These are phyloP conservation scores for Dreissena rostriformis DNA, from an alignment of 1,140 invertebrate genomes.

Conservation along the genomic window DNA sequence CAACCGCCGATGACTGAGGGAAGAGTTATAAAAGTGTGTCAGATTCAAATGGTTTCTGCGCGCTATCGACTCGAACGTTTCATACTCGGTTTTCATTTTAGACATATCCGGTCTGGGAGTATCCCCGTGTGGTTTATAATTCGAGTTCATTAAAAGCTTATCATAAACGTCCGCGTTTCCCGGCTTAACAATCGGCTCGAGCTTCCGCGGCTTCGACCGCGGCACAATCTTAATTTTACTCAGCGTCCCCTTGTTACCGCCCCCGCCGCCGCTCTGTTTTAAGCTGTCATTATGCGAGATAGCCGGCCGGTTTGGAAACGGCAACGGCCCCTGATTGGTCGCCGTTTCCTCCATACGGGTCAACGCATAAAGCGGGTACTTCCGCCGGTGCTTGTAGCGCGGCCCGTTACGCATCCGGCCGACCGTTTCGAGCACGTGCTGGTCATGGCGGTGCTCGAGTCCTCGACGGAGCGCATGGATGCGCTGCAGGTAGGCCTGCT, in stretches of 20 bases:
- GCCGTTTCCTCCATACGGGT: constrained; percentile 31
- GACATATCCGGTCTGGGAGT: constrained; percentile 49
- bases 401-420: constrained; percentile 57
- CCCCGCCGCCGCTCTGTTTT: not conserved
- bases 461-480: constrained; percentile 55
- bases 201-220: constrained; percentile 34
- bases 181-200: constrained; percentile 45
- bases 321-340: constrained; percentile 36
- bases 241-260: constrained; percentile 2
- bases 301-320: constrained; percentile 55
- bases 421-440: constrained; percentile 53
- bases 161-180: not conserved
- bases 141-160: constrained; percentile 3
- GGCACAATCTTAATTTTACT: constrained; percentile 44
- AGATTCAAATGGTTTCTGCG: constrained; percentile 59
- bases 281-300: constrained; percentile 40
- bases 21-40: constrained; percentile 30
- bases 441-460: constrained; percentile 56
- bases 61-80: constrained; percentile 63
- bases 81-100: constrained; percentile 65
- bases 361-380: constrained; percentile 32
- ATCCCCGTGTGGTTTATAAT: not conserved
- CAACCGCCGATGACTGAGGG: not conserved
- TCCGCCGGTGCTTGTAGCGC: constrained; percentile 4
- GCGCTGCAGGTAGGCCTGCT: constrained; percentile 61